phyloP scores from a whole-genome alignment of 2,113 vertebrate genomes.

The Burhinus bistriatus region DNA sequence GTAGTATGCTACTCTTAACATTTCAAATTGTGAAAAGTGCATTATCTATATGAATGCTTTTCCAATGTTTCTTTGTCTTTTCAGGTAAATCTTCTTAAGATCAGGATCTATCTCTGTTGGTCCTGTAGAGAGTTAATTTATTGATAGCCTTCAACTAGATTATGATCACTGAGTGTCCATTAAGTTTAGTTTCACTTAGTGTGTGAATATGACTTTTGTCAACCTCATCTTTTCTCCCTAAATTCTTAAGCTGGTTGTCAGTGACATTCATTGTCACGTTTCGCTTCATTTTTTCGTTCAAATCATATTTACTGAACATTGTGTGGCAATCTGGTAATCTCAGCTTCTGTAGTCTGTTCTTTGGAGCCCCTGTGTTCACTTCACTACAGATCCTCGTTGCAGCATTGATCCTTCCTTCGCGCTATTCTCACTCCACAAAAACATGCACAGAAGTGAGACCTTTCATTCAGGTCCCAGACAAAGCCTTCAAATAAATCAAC shows the following conservation, averaged over 20 bases:
- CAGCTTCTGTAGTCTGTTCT: neutral
- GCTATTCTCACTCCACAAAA: neutral
- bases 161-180: neutral
- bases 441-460: neutral
- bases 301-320: neutral
- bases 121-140: neutral
- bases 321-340: neutral
- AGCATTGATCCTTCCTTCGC: neutral
- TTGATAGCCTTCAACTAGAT: neutral
- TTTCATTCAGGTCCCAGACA: neutral
- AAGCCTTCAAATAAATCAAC: neutral
- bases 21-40: neutral
- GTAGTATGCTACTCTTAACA: neutral
- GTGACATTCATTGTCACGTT: neutral
- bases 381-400: rapidly evolving
- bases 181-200: neutral
- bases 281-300: neutral
- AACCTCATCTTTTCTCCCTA: neutral
- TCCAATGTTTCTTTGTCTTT: neutral
- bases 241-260: neutral
- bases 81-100: neutral
- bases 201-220: neutral
- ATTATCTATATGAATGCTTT: neutral
- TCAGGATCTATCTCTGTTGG: neutral
- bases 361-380: neutral